Evolutionary conservation across 2,113 vertebrate species (phyloP), one percentile per base, ranked within the genome.

Genomic region (Urocynchramus pylzowi): DNA sequence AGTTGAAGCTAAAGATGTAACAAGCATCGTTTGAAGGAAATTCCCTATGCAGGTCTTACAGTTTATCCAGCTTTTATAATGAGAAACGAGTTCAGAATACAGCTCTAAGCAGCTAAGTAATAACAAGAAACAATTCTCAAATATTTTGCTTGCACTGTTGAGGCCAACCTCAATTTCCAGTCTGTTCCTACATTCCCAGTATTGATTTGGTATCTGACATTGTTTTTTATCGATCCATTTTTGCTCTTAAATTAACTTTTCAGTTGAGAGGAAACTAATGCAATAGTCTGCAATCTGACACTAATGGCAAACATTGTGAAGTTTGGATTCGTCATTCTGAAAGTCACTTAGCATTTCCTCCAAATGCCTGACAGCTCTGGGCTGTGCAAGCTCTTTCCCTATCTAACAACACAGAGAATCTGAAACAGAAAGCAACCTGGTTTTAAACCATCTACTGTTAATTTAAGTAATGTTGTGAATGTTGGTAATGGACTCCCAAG

Each of bases 221-320:
- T 57, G 53, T 4, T 87, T 89, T 85, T 68, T 79, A 87, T 57
- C 0, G 61, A 94, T 85, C 69, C 28, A 69, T 95, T 95, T 89
- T 79, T 93, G 57, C 49, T 82, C 60, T 78, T 90, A 85, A 90
- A 89, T 91, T 82, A 91, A 90, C 69, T 87, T 93, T 90, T 87
- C 60, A 87, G 53, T 35, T n/a, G n/a, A 89, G 74, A 78, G 23
- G 60, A 85, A 93, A 79, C 44, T 71, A 89, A 76, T 79, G 35
- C 53, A 87, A 89, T 30, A 87, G 27, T 54, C 44, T 89, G 65
- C 57, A 83, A 74, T 49, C 70, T 83, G 85, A 95, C 70, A 52
- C 53, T 64, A 83, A 60, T 9, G 7, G 78, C 50, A 94, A 94
- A 81, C 67, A 71, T 6, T 30, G 31, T 49, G 49, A 83, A 91